Conservation (phyloP, 2,888 invertebrate genomes). For the Cephalotes varians region DNA sequence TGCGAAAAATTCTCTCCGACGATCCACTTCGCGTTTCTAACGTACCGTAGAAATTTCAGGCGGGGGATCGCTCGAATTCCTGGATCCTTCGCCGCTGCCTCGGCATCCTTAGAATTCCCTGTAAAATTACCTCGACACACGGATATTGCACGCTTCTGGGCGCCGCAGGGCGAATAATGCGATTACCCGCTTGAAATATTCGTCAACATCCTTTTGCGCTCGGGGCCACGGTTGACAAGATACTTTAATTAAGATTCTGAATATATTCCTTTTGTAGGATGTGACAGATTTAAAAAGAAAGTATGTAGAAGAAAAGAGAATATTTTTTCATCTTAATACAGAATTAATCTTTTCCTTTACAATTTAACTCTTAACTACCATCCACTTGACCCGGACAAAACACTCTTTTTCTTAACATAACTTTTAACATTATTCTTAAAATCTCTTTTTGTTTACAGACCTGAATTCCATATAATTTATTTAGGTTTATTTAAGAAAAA, state of each 20-base stretch:
- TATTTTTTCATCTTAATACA: not conserved
- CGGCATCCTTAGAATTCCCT: constrained; percentile 64
- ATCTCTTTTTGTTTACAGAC: too few relatives aligned
- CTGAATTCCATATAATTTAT: too few relatives aligned
- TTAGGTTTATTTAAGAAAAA: too few relatives aligned
- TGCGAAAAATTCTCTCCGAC: constrained; percentile 62
- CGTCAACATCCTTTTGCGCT: not conserved
- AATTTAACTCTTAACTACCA: too few relatives aligned
- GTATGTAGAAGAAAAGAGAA: not conserved
- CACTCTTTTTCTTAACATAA: too few relatives aligned
- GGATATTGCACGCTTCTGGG: constrained; percentile 58
- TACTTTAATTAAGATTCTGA: constrained; percentile 33
- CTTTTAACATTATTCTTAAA: too few relatives aligned
- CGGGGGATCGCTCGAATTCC: constrained; percentile 60
- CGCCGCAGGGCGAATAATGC: constrained; percentile 26
- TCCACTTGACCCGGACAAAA: too few relatives aligned
- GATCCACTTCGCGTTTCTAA: constrained; percentile 40
- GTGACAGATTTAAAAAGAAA: not conserved
- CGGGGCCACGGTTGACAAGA: constrained; percentile 11
- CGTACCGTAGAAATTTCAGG: constrained; percentile 66
- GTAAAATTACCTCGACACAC: constrained; percentile 47
- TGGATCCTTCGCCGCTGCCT: constrained; percentile 26
- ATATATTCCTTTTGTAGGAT: not conserved
- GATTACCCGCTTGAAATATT: constrained; percentile 47
- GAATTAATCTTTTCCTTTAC: not conserved